Base-by-base conservation (phyloP, 2,888 invertebrate genomes). In the Latheticus oryzae region DNA sequence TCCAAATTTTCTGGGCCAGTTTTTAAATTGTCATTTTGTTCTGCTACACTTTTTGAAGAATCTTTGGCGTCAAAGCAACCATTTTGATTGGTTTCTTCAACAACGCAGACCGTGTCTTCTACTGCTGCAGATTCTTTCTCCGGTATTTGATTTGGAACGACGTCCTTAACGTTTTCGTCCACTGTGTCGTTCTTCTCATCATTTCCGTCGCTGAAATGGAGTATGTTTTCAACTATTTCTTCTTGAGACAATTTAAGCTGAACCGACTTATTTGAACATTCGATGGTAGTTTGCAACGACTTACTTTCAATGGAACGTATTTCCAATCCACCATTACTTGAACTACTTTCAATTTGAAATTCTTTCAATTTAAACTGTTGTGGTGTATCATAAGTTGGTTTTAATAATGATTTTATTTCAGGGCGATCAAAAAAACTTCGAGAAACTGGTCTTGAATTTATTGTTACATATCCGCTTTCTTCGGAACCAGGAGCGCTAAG, bases 401-500 rank as follows among this genome's bases (percentile, higher is more conserved):
- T 60, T n/a, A 72, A 47, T 9, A 70, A 43, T 1, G 67, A 62
- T 12, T 65, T 64, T 5, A 71, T 68, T 13, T 61, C 61, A 0
- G 68, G 65, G 13, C 56, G 64, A 59, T 70, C 66, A 43, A 71
- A 71, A 37, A 72, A 70, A 21, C 54, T 66, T 3, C 28, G 57
- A 5, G 56, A 57, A 26, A 53, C 61, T 40, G 58, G 38, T 37
- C 54, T 60, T 2, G 70, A 69, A 24, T 61, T 57, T 13, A 64
- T 58, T 23, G 69, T 70, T 1, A 58, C 51, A 55, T 72, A 72
- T 5, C 70, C 72, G 21, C 69, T 70, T 45, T 70, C 68, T 19
- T 60, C 63, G 2, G 69, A 70, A 38, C 56, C 58, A 16, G 61
- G 60, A 24, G 45, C 59, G 8, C 48, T 57, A 1, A 60, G 17